Evolutionary conservation across 2,888 invertebrate genomes (phyloP), one percentile per base, ranked within the genome.

Genomic region (Drosophila mimica): DNA sequence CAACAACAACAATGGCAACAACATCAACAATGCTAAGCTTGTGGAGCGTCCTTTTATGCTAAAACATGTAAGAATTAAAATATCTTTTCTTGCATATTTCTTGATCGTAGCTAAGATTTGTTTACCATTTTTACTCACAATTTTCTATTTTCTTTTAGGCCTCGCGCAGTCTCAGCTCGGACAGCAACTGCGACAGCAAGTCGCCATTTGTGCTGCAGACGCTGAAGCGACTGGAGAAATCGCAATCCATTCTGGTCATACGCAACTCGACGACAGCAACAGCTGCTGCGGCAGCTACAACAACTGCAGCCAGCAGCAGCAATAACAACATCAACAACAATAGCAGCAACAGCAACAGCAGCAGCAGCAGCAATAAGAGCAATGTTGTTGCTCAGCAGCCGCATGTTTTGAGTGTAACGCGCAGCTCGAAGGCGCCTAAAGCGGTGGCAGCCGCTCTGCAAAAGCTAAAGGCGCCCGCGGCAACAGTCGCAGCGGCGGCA

Each of bases 131-230:
- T 20, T 17, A 28, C 30, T 48, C 0, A 25, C 4, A 20, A 8
- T 56, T 69, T 17, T 13, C 30, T 6, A n/a, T 15, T 40, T 6
- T 1, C 17, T 66, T 85, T 15, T 72, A 92, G 89, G 89, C 92
- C 61, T 81, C 85, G 51, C 91, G 92, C 48, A 92, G 92, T 58
- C 86, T 92, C 56, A 92, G 91, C 73, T 85, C 91, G 28, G 92
- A 92, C 77, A 91, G 92, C 79, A 90, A 91, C 66, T 84, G 91
- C 52, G 91, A 91, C 57, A 87, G 79, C 70, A 92, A 92, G 64
- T 91, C 91, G 5, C 93, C 93, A 1, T 93, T 93, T 84, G 92
- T 93, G 64, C 79, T 93, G 78, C 93, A 93, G 82, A 93, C 93
- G 53, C 88, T 93, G 36, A 93, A 93, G 79, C 93, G 93, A 34